A percentile compares a stretch with the other conserved stretches of the same genome.
These are phyloP conservation scores for Papilio gigon DNA, from an alignment of 2,888 invertebrate genomes.

Conservation along the genomic window DNA sequence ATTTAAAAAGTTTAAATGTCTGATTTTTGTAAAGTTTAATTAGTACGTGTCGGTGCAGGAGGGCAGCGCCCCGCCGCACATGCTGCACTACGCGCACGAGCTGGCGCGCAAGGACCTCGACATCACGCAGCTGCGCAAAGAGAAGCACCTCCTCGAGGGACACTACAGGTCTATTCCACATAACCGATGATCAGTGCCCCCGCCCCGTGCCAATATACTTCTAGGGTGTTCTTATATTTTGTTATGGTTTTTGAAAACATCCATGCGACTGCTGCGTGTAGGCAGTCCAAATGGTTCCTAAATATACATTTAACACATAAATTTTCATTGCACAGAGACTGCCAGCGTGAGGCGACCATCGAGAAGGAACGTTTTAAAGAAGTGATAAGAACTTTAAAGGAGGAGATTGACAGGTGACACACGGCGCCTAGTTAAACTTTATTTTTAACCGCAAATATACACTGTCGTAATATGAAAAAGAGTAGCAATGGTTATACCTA, in stretches of 20 bases:
- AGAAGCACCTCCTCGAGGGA: constrained; percentile 85
- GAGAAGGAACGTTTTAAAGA: constrained; percentile 79
- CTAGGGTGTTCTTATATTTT: too few relatives aligned
- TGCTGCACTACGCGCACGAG: constrained; percentile 92
- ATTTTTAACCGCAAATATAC: constrained; percentile 5
- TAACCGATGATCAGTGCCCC: too few relatives aligned
- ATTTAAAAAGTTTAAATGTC: too few relatives aligned
- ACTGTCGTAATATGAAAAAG: too few relatives aligned
- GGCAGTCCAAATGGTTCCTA: too few relatives aligned
- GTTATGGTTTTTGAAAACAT: too few relatives aligned
- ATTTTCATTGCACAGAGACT: constrained; percentile 62
- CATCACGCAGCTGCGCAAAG: constrained; percentile 86
- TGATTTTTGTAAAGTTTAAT: too few relatives aligned
- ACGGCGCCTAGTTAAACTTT: neutral
- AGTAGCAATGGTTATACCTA: too few relatives aligned
- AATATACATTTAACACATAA: too few relatives aligned
- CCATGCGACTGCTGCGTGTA: too few relatives aligned
- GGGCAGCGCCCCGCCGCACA: constrained; percentile 84
- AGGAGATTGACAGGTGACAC: constrained; percentile 83
- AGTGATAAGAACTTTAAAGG: constrained; percentile 82
- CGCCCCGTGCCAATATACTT: too few relatives aligned
- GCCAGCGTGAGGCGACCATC: constrained; percentile 75
- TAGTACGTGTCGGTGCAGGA: constrained; percentile 62
- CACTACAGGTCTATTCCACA: constrained; percentile 69
- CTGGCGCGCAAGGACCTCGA: constrained; percentile 90